A percentile compares a stretch with the other conserved stretches of the same genome.
These are phyloP conservation scores for Drosophila subobscura DNA, from an alignment of 1,140 invertebrate genomes.

Conservation along the genomic window DNA sequence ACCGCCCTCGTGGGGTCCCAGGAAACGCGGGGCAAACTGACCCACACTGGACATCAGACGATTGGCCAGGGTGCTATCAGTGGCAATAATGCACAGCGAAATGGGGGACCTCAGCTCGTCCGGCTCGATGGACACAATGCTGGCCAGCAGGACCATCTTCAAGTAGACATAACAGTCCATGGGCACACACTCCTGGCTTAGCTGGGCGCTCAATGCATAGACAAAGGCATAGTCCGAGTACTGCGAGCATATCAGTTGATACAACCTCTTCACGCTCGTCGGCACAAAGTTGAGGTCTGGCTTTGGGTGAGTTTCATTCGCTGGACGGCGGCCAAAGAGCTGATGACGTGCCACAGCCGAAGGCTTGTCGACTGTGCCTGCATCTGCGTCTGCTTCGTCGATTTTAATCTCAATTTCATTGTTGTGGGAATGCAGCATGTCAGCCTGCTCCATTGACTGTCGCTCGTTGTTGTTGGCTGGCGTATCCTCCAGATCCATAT, in stretches of 20 bases:
- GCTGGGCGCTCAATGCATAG: slow-evolving; percentile 66
- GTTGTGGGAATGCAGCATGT: neutral
- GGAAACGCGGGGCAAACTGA: slow-evolving; percentile 64
- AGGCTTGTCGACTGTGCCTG: neutral
- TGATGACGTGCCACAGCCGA: neutral
- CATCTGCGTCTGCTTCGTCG: no score
- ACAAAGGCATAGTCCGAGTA: slow-evolving; percentile 77
- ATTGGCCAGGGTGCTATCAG: slow-evolving; percentile 52
- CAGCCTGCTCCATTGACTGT: neutral
- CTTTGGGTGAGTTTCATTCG: neutral
- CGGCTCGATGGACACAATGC: slow-evolving; percentile 60
- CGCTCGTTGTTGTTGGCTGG: no score
- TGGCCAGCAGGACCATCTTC: slow-evolving; percentile 71
- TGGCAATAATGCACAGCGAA: slow-evolving; percentile 61
- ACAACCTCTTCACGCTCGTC: slow-evolving; percentile 44
- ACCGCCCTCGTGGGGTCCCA: slow-evolving; percentile 61
- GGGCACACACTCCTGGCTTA: slow-evolving; percentile 65
- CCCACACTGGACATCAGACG: slow-evolving; percentile 56
- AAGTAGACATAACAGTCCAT: slow-evolving; percentile 75
- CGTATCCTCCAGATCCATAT: slow-evolving; percentile 34
- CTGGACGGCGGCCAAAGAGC: slow-evolving; percentile 4
- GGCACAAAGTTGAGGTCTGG: slow-evolving; percentile 57
- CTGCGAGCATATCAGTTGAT: slow-evolving; percentile 42
- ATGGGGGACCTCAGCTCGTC: slow-evolving; percentile 63
- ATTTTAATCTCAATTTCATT: neutral